These are phyloP conservation scores for Zelleria hepariella DNA, from an alignment of 2,888 invertebrate species.

Conservation along the genomic window DNA sequence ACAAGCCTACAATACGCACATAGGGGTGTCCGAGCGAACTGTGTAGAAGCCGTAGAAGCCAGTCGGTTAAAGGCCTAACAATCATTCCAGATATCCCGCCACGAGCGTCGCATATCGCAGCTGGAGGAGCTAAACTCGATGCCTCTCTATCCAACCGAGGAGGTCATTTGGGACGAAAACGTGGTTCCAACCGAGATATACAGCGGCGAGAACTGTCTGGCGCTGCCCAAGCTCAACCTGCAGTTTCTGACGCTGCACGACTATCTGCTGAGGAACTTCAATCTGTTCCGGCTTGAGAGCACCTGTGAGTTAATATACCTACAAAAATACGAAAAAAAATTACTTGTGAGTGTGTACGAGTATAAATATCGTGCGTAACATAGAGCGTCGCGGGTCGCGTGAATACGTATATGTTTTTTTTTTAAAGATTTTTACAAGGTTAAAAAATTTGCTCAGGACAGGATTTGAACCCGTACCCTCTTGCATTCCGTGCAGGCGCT, in stretches of 20 bases:
- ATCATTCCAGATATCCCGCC: constrained; percentile 77
- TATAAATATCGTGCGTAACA: too few species aligned
- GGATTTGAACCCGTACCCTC: too few species aligned
- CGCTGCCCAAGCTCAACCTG: constrained; percentile 96
- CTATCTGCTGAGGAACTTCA: constrained; percentile 96
- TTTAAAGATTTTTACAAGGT: too few species aligned
- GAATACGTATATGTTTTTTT: not conserved
- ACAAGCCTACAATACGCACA: too few species aligned
- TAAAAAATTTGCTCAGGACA: too few species aligned
- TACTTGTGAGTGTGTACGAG: not conserved
- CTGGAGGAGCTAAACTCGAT: constrained; percentile 96
- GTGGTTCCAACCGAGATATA: constrained; percentile 98
- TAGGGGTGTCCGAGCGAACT: too few species aligned
- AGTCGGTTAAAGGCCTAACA: not conserved
- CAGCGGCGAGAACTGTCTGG: constrained; percentile 95
- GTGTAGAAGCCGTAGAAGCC: too few species aligned
- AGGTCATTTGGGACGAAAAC: constrained; percentile 99
- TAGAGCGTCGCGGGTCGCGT: too few species aligned
- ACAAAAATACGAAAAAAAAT: too few species aligned
- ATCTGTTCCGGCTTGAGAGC: constrained; percentile 96
- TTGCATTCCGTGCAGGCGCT: too few species aligned
- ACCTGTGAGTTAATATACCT: constrained; percentile 96
- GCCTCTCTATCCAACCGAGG: constrained; percentile 98
- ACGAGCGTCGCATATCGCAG: constrained; percentile 92
- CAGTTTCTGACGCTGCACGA: constrained; percentile 99